Evolutionary conservation across 2,113 vertebrate genomes (phyloP), one percentile per base, ranked within the genome.

Genomic region (Clarias gariepinus): DNA sequence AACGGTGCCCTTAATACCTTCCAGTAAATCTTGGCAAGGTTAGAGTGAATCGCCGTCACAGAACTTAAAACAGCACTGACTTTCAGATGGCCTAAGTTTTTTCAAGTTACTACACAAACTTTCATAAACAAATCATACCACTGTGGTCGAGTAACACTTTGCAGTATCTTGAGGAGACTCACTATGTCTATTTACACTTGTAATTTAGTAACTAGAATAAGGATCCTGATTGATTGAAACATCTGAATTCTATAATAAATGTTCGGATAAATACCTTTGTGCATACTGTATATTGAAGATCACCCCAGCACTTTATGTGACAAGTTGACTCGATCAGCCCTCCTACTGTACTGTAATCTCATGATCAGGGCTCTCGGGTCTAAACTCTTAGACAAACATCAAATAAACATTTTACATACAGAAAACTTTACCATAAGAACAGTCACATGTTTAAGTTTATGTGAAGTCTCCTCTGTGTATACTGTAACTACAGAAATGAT

Each of bases 51-150:
- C 9, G 64, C 15, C 33, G 58, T 60, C 58, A 53, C 66, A 23
- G 66, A 71, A 58, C 30, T 83, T 21, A 69, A 61, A 85, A 47
- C 58, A 85, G 58, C 73, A 52, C 36, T 53, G 57, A 84, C 55
- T 23, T 73, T 58, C 53, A 36, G n/a, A 25, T 23, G 25, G 68
- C 21, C 25, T 73, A 6, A 60, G 21, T 74, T 60, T 58, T 30
- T 55, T 74, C 23, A 33, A 57, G 36, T 83, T 58, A 33, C 41
- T 21, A 3, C 30, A 11, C 53, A 58, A 57, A 78, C 13, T 3
- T 28, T 9, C 53, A 77, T 18, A 21, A 6, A 47, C 7, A 79
- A 30, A 58, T 28, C 52, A 0, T 52, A 25, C 21, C 23, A 18
- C 23, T 76, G 41, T 23, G 30, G 68, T 36, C 5, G 16, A 41